Percentiles rank a stretch among this genome's conserved stretches.
Conservation (phyloP, 1,140 invertebrate genomes). For the Drosophila oshimai region DNA sequence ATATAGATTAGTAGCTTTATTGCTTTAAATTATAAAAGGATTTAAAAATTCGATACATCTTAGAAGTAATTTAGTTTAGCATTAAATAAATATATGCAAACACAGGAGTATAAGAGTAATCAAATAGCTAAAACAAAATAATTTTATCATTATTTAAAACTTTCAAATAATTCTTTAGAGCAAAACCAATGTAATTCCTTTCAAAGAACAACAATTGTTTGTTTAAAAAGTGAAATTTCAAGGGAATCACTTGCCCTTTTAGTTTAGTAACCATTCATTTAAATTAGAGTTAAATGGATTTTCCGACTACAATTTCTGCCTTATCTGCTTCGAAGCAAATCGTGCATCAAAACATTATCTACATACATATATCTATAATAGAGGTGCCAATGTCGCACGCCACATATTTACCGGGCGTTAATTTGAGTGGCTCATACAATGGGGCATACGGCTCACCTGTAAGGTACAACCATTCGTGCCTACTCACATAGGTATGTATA, state of each 20-base stretch:
- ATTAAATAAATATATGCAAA: no score
- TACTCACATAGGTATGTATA: constrained; percentile 4
- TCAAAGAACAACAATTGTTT: no score
- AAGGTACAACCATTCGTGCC: background rate
- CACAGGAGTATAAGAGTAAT: no score
- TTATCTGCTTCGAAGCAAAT: background rate
- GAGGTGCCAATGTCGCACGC: constrained; percentile 48
- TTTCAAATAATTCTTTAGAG: no score
- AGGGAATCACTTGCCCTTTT: background rate
- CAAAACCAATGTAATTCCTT: no score
- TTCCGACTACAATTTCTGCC: background rate
- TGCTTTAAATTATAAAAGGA: no score
- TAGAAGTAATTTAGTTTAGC: no score
- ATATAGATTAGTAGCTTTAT: no score
- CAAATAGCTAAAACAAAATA: no score
- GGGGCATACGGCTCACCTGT: background rate
- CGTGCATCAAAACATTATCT: constrained; percentile 9
- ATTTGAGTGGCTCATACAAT: constrained; percentile 48
- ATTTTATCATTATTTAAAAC: no score
- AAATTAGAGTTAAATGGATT: background rate
- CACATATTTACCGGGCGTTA: constrained; percentile 44
- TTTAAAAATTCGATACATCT: no score
- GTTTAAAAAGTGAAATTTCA: background rate
- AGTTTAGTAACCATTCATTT: background rate
- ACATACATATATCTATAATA: no score